Percentiles rank a stretch among this genome's conserved stretches.
phyloP scores from a whole-genome alignment of 2,113 vertebrate species.

The Rhizomys pruinosus region DNA sequence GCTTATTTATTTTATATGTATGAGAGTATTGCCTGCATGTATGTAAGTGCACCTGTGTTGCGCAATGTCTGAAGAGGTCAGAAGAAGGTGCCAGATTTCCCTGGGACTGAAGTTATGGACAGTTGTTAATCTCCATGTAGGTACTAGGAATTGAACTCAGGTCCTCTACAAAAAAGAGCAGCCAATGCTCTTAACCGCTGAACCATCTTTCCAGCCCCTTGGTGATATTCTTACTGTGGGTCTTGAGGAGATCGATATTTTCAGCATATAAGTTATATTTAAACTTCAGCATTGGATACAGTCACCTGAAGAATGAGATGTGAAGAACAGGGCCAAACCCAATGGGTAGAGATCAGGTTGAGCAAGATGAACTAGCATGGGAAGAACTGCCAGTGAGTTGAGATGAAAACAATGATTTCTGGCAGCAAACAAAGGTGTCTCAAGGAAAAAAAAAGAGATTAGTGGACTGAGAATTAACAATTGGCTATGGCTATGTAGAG shows the following conservation, averaged over 20 bases:
- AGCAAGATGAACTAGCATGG: background rate
- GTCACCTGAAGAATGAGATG: background rate
- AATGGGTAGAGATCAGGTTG: background rate
- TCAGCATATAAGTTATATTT: conserved; percentile 19
- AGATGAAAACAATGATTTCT: background rate
- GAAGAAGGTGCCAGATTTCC: too few species aligned
- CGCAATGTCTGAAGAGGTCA: too few species aligned
- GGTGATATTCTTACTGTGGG: background rate
- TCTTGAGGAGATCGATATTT: background rate
- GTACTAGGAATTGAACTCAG: too few species aligned
- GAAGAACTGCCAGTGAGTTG: background rate
- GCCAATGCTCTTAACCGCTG: too few species aligned
- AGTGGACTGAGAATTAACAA: background rate
- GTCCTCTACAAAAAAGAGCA: too few species aligned
- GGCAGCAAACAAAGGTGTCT: background rate
- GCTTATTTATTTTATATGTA: too few species aligned
- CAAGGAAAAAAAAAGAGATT: background rate
- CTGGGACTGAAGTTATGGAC: too few species aligned
- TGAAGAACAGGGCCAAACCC: background rate
- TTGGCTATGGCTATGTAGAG: background rate
- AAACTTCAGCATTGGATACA: background rate
- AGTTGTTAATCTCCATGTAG: too few species aligned
- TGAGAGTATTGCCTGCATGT: too few species aligned
- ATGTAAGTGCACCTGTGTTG: too few species aligned
- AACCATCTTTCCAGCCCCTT: too few species aligned